Conservation (phyloP, 2,888 invertebrate species). For the Pardosa pseudoannulata region DNA sequence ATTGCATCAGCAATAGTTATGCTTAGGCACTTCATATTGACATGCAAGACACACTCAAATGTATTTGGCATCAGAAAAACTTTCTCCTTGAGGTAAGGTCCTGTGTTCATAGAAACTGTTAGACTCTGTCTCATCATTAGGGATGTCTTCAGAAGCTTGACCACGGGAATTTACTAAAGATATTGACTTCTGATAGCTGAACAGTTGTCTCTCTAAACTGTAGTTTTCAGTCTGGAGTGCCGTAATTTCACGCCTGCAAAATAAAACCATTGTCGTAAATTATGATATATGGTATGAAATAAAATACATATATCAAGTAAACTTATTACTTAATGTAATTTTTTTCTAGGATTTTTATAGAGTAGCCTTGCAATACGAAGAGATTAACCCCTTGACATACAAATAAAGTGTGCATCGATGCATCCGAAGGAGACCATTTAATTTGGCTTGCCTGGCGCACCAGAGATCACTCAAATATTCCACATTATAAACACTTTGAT, state of each 20-base stretch:
- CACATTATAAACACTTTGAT: too few species aligned
- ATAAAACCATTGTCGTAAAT: too few species aligned
- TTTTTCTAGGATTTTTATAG: too few species aligned
- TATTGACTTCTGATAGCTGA: slow-evolving; percentile 89
- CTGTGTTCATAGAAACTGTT: slow-evolving; percentile 19
- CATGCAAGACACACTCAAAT: slow-evolving; percentile 17
- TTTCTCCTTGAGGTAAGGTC: slow-evolving; percentile 27
- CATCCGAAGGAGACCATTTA: too few species aligned
- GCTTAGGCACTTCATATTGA: slow-evolving; percentile 63
- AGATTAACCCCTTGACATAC: too few species aligned
- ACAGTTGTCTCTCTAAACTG: slow-evolving; percentile 87
- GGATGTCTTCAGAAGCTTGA: slow-evolving; percentile 23
- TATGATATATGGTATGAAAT: too few species aligned
- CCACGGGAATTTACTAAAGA: slow-evolving; percentile 82
- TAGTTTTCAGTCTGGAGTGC: slow-evolving; percentile 90
- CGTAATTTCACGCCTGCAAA: slow-evolving; percentile 85
- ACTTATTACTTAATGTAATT: too few species aligned
- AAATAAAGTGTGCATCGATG: too few species aligned
- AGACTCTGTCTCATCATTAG: slow-evolving; percentile 29
- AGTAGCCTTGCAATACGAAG: too few species aligned
- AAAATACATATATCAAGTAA: too few species aligned
- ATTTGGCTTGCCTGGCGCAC: too few species aligned
- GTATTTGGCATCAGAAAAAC: slow-evolving; percentile 37
- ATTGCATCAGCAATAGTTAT: slow-evolving; percentile 40
- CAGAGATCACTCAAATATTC: too few species aligned